phyloP scores from a whole-genome alignment of 2,113 vertebrate genomes.

The Chelonoidis abingdonii region DNA sequence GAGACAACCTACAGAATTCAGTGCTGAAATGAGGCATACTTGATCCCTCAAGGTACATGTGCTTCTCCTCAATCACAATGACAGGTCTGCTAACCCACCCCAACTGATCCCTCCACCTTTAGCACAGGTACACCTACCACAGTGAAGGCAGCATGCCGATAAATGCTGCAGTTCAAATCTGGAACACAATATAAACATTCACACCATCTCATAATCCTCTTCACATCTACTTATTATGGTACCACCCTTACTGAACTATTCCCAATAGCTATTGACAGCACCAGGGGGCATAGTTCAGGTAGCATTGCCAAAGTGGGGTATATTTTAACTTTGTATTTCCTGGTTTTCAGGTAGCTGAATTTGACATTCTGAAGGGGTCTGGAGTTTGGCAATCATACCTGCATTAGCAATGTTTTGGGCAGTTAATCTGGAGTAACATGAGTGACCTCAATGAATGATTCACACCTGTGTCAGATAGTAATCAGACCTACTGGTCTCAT shows the following conservation, averaged over 20 bases:
- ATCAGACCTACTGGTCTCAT: neutral
- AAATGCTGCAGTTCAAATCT: neutral
- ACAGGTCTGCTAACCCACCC: neutral
- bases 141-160: neutral
- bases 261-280: neutral
- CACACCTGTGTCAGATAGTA: neutral
- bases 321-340: neutral
- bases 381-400: neutral
- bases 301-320: neutral
- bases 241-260: conserved; percentile 51
- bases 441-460: neutral
- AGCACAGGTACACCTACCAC: neutral
- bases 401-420: neutral
- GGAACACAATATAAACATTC: neutral
- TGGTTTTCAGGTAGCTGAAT: neutral
- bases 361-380: neutral
- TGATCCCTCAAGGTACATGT: neutral
- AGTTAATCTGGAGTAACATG: neutral
- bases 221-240: neutral
- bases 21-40: neutral
- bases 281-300: neutral
- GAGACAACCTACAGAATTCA: accelerated
- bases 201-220: conserved; percentile 48
- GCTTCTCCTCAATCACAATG: neutral
- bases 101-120: neutral